Evolutionary conservation across 2,797 vertebrate genomes (phyloP).

Genomic region (Manis pentadactyla): DNA sequence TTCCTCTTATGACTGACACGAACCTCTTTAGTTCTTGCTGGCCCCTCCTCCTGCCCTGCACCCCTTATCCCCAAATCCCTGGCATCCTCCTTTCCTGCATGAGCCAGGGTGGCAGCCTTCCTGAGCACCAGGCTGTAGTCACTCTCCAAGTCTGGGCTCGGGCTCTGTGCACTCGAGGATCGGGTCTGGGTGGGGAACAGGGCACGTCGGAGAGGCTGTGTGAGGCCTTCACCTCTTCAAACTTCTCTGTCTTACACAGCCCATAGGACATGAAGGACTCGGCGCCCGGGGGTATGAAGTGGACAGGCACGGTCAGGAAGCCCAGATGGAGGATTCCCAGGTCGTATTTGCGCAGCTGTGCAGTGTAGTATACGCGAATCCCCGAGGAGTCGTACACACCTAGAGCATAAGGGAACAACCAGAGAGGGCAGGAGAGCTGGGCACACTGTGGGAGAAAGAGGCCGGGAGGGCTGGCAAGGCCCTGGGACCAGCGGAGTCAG

Average conservation of each 20-base stretch:
- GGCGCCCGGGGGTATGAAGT: constrained; percentile 85
- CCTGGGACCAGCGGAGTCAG: not conserved
- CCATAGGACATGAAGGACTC: constrained; percentile 81
- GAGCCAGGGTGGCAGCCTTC: not conserved
- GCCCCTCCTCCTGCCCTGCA: not conserved
- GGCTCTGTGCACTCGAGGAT: not conserved
- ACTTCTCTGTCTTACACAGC: constrained; percentile 82
- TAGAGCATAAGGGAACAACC: not conserved
- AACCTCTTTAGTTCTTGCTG: not conserved
- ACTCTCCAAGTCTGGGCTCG: not conserved
- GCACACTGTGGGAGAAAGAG: not conserved
- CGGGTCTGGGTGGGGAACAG: not conserved
- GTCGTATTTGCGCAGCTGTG: constrained; percentile 71
- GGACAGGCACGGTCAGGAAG: constrained; percentile 79
- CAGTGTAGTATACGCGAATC: constrained; percentile 76
- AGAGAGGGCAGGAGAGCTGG: not conserved
- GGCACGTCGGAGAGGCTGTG: not conserved
- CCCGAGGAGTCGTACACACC: constrained; percentile 81
- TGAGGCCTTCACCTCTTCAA: constrained; percentile 80
- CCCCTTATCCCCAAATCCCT: not conserved
- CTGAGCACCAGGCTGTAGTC: not conserved
- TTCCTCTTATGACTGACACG: not conserved
- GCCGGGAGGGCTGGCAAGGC: not conserved
- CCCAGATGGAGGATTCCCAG: constrained; percentile 82
- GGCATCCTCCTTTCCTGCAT: not conserved